phyloP scores from a whole-genome alignment of 2,113 vertebrate genomes.

The Hiodon alosoides region DNA sequence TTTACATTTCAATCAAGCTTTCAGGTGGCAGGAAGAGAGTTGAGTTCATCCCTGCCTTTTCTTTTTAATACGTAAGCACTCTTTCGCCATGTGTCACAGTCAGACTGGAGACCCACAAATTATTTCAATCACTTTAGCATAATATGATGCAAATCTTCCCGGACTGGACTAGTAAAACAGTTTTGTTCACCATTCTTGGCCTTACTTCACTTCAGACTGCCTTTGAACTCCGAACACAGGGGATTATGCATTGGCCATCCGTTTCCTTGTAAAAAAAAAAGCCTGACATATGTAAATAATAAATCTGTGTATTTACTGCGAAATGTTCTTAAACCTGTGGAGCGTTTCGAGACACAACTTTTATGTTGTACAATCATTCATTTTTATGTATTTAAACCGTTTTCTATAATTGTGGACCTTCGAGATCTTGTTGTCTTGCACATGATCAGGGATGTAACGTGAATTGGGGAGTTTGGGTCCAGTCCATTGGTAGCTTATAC shows the following conservation, averaged over 20 bases:
- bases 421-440: neutral
- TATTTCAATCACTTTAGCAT: constrained; percentile 8
- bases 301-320: neutral
- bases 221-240: constrained; percentile 10
- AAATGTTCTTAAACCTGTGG: neutral
- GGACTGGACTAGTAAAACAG: neutral
- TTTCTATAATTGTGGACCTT: neutral
- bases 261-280: constrained; percentile 2
- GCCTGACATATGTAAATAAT: constrained; percentile 12
- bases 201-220: neutral
- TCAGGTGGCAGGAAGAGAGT: neutral
- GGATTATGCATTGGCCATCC: neutral
- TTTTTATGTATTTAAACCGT: neutral
- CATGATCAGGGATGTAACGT: too few relatives aligned
- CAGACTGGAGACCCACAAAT: constrained; percentile 13
- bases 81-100: neutral
- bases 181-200: constrained; percentile 14
- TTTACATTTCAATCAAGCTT: constrained; percentile 27
- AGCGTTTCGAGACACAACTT: neutral
- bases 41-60: neutral
- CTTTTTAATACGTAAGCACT: neutral
- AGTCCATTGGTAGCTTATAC: too few relatives aligned
- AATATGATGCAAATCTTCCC: constrained; percentile 24
- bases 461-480: too few relatives aligned
- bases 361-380: neutral